phyloP scores from a whole-genome alignment of 1,140 invertebrate genomes.

The Diabrotica undecimpunctata region DNA sequence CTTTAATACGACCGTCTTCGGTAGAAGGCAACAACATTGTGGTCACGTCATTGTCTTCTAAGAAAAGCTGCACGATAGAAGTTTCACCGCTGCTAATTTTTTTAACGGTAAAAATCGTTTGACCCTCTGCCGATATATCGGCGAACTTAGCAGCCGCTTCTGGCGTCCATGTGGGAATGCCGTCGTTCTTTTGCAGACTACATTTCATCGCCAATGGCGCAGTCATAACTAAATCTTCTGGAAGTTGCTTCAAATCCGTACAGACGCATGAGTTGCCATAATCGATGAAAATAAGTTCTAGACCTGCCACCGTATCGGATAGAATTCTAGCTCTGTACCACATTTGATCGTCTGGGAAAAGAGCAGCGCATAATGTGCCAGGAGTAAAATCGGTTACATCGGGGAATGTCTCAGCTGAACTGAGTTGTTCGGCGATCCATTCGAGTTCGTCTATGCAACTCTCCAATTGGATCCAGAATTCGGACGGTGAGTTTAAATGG shows the following conservation, averaged over 20 bases:
- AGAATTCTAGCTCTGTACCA: slow-evolving; percentile 70
- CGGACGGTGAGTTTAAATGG: slow-evolving; percentile 61
- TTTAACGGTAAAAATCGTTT: slow-evolving; percentile 60
- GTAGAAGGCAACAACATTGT: slow-evolving; percentile 50
- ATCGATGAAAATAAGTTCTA: slow-evolving; percentile 68
- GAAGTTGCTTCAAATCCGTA: slow-evolving; percentile 57
- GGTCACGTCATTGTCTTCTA: slow-evolving; percentile 59
- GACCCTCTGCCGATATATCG: slow-evolving; percentile 61
- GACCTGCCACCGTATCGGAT: slow-evolving; percentile 54
- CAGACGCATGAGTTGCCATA: slow-evolving; percentile 67
- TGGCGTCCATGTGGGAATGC: slow-evolving; percentile 59
- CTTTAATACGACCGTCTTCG: slow-evolving; percentile 43
- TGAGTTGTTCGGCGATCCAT: slow-evolving; percentile 57
- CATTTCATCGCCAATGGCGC: slow-evolving; percentile 62
- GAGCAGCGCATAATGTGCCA: slow-evolving; percentile 62
- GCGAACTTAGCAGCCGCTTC: slow-evolving; percentile 61
- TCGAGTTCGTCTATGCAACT: slow-evolving; percentile 59
- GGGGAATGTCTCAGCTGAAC: slow-evolving; percentile 52
- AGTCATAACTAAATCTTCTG: slow-evolving; percentile 58
- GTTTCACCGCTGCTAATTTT: slow-evolving; percentile 62
- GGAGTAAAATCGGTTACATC: slow-evolving; percentile 51
- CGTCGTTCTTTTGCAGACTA: slow-evolving; percentile 57
- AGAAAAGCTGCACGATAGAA: slow-evolving; percentile 59
- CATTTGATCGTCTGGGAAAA: slow-evolving; percentile 63
- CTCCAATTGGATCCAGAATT: slow-evolving; percentile 71